Evolutionary conservation across 1,140 invertebrate genomes (phyloP), one percentile per base, ranked within the genome.

Genomic region (Drosophila sechellia): DNA sequence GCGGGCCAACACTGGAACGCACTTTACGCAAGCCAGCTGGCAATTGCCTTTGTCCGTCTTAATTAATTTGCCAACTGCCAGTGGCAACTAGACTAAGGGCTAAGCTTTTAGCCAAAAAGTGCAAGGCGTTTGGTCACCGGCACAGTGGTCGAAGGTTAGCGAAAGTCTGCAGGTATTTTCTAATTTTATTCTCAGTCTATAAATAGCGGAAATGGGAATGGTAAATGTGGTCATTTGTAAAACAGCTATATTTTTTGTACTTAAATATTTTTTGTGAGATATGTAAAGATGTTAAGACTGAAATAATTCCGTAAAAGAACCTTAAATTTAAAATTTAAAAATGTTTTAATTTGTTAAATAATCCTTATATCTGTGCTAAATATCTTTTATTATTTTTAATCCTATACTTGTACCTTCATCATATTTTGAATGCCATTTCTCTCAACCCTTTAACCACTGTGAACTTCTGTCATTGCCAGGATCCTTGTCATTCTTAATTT

Each of bases 1-100:
- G 17, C 10, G 64, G 34, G 11, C 27, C 42, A 40, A 70, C 68
- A 71, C 69, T 49, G 65, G 65, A 57, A 81, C 53, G 76, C 61
- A 75, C 58, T 80, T 71, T 65, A 70, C 59, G 65, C 76, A 73
- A 50, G 54, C 59, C 54, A 56, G 71, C 31, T 46, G 48, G 48
- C 74, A 86, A 86, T 86, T 75, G 81, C 81, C 81, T 81, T 86
- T 85, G 81, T 85, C 81, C 77, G 79, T 85, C 81, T 85, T 86
- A 86, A 85, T 85, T 85, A 86, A 86, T 86, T 85, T 85, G 45
- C 58, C 66, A 77, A 64, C 48, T 73, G 66, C 60, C 72, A 85
- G 25, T 48, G 64, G 45, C 40, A 40, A 46, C 22, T 52, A 40
- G 53, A 59, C 59, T 58, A 17, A 17, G 58, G 12, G 25, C 37